Evolutionary conservation across 1,140 invertebrate genomes (phyloP).

Genomic region (Cydia pomonella): DNA sequence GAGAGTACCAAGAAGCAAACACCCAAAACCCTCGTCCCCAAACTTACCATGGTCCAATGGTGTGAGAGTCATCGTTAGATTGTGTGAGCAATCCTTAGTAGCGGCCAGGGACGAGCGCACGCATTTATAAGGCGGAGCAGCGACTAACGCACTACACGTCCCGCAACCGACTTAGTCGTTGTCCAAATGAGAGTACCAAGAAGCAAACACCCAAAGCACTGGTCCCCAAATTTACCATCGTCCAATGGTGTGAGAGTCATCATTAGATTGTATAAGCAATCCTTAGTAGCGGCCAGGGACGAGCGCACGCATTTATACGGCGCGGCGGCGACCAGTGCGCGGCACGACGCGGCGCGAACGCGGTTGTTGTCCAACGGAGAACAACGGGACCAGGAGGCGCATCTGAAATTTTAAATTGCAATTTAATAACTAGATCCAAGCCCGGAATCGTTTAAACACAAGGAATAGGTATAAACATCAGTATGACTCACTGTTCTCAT

Average conservation of each 20-base stretch:
- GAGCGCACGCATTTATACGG: slow-evolving; percentile 56
- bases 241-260: slow-evolving; percentile 48
- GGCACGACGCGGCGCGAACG: slow-evolving; percentile 50
- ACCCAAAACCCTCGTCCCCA: too few species aligned
- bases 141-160: slow-evolving; percentile 50
- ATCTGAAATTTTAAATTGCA: slow-evolving; percentile 45
- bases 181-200: neutral
- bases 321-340: slow-evolving; percentile 50
- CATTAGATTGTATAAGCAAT: slow-evolving; percentile 62
- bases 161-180: slow-evolving; percentile 36
- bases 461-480: too few species aligned
- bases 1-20: too few species aligned
- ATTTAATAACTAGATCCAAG: neutral
- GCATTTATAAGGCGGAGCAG: slow-evolving; percentile 49
- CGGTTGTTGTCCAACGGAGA: slow-evolving; percentile 11
- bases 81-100: slow-evolving; percentile 64
- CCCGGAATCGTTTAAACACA: too few species aligned
- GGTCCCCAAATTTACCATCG: slow-evolving; percentile 43
- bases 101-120: slow-evolving; percentile 53
- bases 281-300: slow-evolving; percentile 58
- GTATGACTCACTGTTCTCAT: too few species aligned
- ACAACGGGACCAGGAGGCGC: slow-evolving; percentile 44
- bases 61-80: slow-evolving; percentile 51
- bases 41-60: slow-evolving; percentile 51
- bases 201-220: neutral